Conservation (phyloP, 2,113 vertebrate species). For the Microcebus murinus region DNA sequence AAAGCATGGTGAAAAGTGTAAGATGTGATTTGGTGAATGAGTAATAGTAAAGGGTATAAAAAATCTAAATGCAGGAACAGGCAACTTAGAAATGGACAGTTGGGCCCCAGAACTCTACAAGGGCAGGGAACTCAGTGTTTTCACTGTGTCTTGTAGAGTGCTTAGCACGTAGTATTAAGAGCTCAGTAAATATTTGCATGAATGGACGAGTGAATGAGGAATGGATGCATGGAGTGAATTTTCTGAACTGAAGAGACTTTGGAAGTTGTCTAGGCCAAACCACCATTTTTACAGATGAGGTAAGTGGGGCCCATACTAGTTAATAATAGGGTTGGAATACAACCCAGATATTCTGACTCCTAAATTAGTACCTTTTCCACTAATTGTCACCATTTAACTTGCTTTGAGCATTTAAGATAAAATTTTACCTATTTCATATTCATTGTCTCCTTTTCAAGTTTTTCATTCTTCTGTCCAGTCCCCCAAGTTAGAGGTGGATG, state of each 20-base stretch:
- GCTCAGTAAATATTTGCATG: background rate
- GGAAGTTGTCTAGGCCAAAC: background rate
- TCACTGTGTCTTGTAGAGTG: background rate
- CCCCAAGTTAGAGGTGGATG: background rate
- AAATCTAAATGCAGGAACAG: background rate
- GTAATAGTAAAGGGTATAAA: background rate
- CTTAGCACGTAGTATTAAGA: background rate
- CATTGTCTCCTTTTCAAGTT: background rate
- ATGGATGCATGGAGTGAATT: background rate
- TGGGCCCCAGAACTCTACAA: background rate
- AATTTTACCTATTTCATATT: background rate
- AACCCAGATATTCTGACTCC: background rate
- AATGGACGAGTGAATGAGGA: background rate
- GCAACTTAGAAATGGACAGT: background rate
- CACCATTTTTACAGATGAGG: background rate
- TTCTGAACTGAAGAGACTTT: constrained; percentile 4
- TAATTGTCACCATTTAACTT: constrained; percentile 14
- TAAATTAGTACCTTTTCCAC: background rate
- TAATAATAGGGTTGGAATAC: background rate
- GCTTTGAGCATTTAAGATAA: background rate
- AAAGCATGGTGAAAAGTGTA: background rate
- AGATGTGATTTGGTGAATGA: background rate
- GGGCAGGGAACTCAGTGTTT: background rate
- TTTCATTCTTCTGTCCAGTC: background rate
- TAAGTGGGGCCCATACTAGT: background rate